Evolutionary conservation across 2,888 invertebrate species (phyloP).

Genomic region (Plagiodera versicolora): DNA sequence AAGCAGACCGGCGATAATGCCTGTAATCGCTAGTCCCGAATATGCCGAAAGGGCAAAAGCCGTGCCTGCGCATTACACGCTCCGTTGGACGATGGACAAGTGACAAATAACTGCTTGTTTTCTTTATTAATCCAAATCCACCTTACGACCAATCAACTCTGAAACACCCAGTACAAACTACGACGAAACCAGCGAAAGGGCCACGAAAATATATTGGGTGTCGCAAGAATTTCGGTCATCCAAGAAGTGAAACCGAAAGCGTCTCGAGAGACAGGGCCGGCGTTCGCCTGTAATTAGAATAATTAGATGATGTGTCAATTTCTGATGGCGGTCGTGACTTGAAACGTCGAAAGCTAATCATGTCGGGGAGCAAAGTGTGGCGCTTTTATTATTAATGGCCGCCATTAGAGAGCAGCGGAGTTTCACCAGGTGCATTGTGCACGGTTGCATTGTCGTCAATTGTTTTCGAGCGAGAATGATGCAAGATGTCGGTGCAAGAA

Average conservation of each 20-base stretch:
- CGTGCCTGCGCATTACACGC: conserved; percentile 24
- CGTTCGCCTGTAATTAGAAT: background rate
- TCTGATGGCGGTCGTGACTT: conserved; percentile 22
- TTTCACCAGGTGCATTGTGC: conserved; percentile 27
- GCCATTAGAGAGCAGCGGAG: conserved; percentile 35
- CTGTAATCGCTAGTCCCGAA: conserved; percentile 21
- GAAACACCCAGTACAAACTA: too few relatives aligned
- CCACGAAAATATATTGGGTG: background rate
- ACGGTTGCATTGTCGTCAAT: conserved; percentile 19
- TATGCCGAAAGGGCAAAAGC: conserved; percentile 25
- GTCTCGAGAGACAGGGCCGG: background rate
- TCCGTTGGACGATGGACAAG: conserved; percentile 21
- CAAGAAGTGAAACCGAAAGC: background rate
- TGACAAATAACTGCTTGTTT: too few relatives aligned
- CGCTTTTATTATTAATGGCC: conserved; percentile 39
- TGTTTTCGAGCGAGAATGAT: conserved; percentile 16
- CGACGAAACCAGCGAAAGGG: conserved; percentile 16
- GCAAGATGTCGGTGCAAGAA: conserved; percentile 6
- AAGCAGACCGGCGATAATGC: conserved; percentile 8
- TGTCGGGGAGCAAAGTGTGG: conserved; percentile 32
- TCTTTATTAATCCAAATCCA: too few relatives aligned
- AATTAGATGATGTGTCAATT: background rate
- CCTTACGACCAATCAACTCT: too few relatives aligned
- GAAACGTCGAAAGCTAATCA: conserved; percentile 14
- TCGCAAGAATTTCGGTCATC: background rate